Evolutionary conservation across 2,113 vertebrate genomes (phyloP), one percentile per base, ranked within the genome.

Genomic region (Myocastor coypus): DNA sequence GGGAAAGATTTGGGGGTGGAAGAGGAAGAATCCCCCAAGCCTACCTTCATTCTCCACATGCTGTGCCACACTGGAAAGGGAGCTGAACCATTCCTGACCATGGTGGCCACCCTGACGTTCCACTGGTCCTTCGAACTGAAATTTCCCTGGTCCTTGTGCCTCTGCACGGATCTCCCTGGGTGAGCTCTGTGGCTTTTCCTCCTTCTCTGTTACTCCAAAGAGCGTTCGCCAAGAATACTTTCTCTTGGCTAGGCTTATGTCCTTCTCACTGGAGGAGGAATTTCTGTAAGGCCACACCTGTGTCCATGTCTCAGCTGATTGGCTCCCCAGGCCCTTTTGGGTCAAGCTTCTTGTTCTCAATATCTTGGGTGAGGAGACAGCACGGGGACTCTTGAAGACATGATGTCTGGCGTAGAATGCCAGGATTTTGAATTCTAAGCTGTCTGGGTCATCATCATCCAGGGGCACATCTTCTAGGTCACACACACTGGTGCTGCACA

Each of bases 351-450:
- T 71, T 17, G 57, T 57, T 40, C 28, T 91, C 28, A 30, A 37
- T 24, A 71, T 94, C 94, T 46, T 95, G 52, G 96, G 95, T 0
- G 95, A 98, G 95, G 75, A 94, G 87, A 46, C 87, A 0, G 89
- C 14, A 2, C n/a, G 0, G 57, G 92, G 46, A 63, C 71, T 42
- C 96, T 94, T 78, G 20, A 96, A 91, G 96, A 87, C 68, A 42
- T 97, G 96, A 34, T 96, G 97, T 71, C 95, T 95, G 68, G 92
- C 88, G 0, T 98, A 98, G 69, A 94, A 98, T 81, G 97, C 96
- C 14, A 98, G 87, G 81, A 98, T 96, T 92, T 87, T 96, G 96
- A 97, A 98, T 78, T 98, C 98, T 2, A 98, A 4, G 81, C 97
- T 97, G 84, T 71, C 83, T 32, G 34, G 50, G 34, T 98, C 97